Evolutionary conservation across 2,888 invertebrate genomes (phyloP).

Genomic region (Drosophila emarginata): DNA sequence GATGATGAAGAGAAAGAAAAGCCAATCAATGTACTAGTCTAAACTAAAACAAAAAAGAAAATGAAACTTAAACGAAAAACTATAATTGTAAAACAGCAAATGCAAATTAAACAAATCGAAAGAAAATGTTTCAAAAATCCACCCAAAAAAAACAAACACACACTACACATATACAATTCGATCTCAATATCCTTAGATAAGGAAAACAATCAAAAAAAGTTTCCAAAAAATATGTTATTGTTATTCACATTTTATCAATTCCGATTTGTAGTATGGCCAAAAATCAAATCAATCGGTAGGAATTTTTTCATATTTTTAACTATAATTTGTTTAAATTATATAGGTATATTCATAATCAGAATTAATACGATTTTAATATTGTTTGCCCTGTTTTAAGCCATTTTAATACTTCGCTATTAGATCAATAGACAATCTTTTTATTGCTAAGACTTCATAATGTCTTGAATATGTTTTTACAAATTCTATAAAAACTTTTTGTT

Average conservation of each 20-base stretch:
- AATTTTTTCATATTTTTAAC: too few relatives aligned
- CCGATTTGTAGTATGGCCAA: conserved; percentile 16
- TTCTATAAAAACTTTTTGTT: too few relatives aligned
- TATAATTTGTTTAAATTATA: too few relatives aligned
- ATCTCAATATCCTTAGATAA: conserved; percentile 29
- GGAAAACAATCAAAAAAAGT: conserved; percentile 6
- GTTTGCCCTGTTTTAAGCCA: too few relatives aligned
- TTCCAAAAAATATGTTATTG: conserved; percentile 20
- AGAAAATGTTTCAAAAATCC: not conserved
- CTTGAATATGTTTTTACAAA: too few relatives aligned
- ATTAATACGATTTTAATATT: too few relatives aligned
- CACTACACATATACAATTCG: conserved; percentile 5
- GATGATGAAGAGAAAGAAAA: conserved; percentile 5
- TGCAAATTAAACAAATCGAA: not conserved
- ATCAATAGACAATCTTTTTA: too few relatives aligned
- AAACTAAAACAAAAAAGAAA: conserved; percentile 38
- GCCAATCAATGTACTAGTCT: conserved; percentile 69
- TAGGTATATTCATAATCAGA: too few relatives aligned
- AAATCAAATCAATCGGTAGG: not conserved
- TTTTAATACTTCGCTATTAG: too few relatives aligned
- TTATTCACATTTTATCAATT: conserved; percentile 20
- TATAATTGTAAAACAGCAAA: conserved; percentile 16
- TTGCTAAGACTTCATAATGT: too few relatives aligned
- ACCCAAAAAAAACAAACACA: not conserved
- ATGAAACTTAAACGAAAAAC: conserved; percentile 14